These are phyloP conservation scores for Beris morrisii DNA, from an alignment of 2,888 invertebrate species.

Conservation along the genomic window DNA sequence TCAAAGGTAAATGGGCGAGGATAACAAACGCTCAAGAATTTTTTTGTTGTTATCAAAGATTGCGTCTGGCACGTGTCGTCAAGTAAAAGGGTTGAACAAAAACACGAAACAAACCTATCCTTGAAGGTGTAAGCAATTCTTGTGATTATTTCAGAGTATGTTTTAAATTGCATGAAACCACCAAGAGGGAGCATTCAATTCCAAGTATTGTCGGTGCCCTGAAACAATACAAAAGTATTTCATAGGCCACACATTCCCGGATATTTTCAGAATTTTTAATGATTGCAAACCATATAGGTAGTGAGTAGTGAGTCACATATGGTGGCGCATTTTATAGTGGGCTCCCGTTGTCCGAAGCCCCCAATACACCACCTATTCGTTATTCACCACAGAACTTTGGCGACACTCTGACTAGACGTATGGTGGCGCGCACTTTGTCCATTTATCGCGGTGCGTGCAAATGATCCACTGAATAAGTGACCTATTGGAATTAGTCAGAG, in stretches of 20 bases:
- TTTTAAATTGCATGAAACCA: slow-evolving; percentile 1
- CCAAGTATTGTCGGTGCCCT: not conserved
- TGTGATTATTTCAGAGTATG: too few species aligned
- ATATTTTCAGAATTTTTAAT: slow-evolving; percentile 30
- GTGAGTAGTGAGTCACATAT: slow-evolving; percentile 17
- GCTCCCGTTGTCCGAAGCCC: too few species aligned
- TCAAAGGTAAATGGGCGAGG: slow-evolving; percentile 22
- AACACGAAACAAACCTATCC: not conserved
- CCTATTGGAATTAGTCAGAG: slow-evolving; percentile 29
- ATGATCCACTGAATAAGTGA: slow-evolving; percentile 11
- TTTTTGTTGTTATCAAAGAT: slow-evolving; percentile 28
- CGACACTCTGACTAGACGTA: slow-evolving; percentile 32
- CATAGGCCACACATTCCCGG: slow-evolving; percentile 14
- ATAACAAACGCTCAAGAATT: slow-evolving; percentile 25
- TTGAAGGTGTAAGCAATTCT: slow-evolving; percentile 10
- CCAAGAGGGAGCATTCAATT: slow-evolving; percentile 3
- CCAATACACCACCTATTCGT: not conserved
- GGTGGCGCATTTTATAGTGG: slow-evolving; percentile 13
- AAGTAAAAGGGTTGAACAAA: slow-evolving; percentile 29
- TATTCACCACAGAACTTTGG: slow-evolving; percentile 11
- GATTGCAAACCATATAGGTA: slow-evolving; percentile 18
- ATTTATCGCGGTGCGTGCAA: slow-evolving; percentile 19
- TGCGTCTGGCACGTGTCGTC: slow-evolving; percentile 27
- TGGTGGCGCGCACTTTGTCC: not conserved
- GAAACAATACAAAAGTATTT: slow-evolving; percentile 9